Conservation (phyloP, 2,888 invertebrate species). For the Tuta absoluta region DNA sequence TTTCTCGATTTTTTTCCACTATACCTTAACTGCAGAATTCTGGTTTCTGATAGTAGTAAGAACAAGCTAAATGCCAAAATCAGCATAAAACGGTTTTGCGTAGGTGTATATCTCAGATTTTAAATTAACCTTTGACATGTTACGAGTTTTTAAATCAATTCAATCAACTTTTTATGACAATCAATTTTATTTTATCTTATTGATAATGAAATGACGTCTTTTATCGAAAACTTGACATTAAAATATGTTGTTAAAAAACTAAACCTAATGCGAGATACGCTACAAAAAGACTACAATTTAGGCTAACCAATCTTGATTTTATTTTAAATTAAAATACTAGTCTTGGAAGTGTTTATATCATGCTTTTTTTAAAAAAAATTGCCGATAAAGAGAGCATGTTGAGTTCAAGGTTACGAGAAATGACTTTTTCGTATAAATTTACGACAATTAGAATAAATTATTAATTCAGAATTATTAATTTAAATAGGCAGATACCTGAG, state of each 20-base stretch:
- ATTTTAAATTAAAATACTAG: neutral
- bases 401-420: neutral
- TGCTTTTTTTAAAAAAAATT: neutral
- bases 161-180: constrained; percentile 14
- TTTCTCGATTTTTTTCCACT: neutral
- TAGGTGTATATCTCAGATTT: neutral
- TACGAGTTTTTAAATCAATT: neutral
- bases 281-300: neutral
- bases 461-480: too few species aligned
- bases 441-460: too few species aligned
- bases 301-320: neutral
- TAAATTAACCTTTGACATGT: constrained; percentile 15
- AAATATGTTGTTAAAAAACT: constrained; percentile 3
- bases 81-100: neutral
- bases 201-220: too few species aligned
- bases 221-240: constrained; percentile 10
- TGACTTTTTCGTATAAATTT: neutral
- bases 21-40: neutral
- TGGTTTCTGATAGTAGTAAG: neutral
- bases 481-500: too few species aligned
- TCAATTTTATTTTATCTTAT: neutral
- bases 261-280: neutral
- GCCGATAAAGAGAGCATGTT: neutral
- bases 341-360: neutral
- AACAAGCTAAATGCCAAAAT: constrained; percentile 11